Base-by-base conservation (phyloP, 2,888 invertebrate genomes). In the Poecilus cupreus region DNA sequence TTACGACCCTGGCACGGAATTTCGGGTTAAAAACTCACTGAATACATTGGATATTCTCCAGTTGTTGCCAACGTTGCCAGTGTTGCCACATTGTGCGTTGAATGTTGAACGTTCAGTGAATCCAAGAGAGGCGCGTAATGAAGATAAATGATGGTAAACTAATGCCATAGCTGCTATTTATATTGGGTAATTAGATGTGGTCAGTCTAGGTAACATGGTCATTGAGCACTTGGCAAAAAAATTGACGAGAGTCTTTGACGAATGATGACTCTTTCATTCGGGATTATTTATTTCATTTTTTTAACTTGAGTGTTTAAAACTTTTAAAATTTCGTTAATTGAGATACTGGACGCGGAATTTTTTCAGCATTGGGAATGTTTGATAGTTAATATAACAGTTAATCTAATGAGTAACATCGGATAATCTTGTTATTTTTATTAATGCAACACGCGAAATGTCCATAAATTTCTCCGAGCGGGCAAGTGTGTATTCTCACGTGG, bases 61-160 rank as follows among this genome's bases (percentile, higher is more conserved):
- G 5, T 18, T 18, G 18, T 18, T 18, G 13, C 51, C n/a, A 51
- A 18, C 51, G 51, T 51, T 16, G 5, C 16, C 16, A 51, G 51
- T 51, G 18, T 51, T 51, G 51, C 18, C 16, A 18, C 18, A 51
- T 2, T 1, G n/a, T 26, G 24, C 54, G 22, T 57, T 10, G 54
- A 18, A 22, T 60, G 72, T 46, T 43, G 39, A 43, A 37, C 16
- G 39, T 26, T 46, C 43, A 46, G 46, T 78, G 64, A 39, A 24
- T 37, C 13, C 37, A 46, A 80, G 80, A 80, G 80, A 72, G 39
- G 20, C 24, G 24, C n/a, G 72, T 80, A 80, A 80, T 80, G 80
- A 80, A 80, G 80, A 80, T 80, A 80, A 72, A 80, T 80, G 80
- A 80, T 80, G 54, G 24, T 51, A 72, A 72, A 72, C 80, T 72